These are phyloP conservation scores for Hemibagrus wyckioides DNA, from an alignment of 2,113 vertebrate genomes.

Conservation along the genomic window DNA sequence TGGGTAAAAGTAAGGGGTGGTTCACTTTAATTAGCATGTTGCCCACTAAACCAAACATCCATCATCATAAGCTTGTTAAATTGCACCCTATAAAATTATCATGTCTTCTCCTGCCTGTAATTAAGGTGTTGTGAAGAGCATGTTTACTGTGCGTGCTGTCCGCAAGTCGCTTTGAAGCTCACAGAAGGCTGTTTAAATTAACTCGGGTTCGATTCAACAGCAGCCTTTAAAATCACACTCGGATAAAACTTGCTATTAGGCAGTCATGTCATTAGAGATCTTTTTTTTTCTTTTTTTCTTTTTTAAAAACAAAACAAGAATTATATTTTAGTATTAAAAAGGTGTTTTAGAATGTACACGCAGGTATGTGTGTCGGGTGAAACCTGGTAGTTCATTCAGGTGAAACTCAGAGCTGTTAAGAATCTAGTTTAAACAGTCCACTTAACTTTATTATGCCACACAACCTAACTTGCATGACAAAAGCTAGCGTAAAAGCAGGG, in stretches of 20 bases:
- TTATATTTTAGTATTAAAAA: background rate
- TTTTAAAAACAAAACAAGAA: too few relatives aligned
- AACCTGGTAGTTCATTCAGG: background rate
- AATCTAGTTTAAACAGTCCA: conserved; percentile 51
- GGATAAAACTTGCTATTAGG: background rate
- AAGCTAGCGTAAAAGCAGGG: conserved; percentile 43
- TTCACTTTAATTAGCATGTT: conserved; percentile 51
- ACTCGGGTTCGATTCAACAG: conserved; percentile 4
- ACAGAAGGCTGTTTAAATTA: background rate
- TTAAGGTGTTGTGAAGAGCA: conserved; percentile 45
- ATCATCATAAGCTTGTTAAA: conserved; percentile 55
- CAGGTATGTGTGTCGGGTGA: background rate
- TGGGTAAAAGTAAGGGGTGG: conserved; percentile 49
- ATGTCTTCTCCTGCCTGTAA: conserved; percentile 50
- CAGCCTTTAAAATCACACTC: background rate
- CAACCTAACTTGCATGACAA: conserved; percentile 54
- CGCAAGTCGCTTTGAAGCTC: conserved; percentile 38
- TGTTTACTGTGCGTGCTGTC: conserved; percentile 33
- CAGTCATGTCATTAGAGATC: background rate
- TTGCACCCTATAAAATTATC: conserved; percentile 53
- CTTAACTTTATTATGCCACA: conserved; percentile 47
- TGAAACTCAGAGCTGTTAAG: conserved; percentile 55
- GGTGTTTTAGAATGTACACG: background rate
- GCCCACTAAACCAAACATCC: conserved; percentile 38
- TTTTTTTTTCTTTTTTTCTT: too few relatives aligned